Percentiles rank a stretch among this genome's conserved stretches.
Conservation (phyloP, 2,888 invertebrate species). For the Malachius bipustulatus region DNA sequence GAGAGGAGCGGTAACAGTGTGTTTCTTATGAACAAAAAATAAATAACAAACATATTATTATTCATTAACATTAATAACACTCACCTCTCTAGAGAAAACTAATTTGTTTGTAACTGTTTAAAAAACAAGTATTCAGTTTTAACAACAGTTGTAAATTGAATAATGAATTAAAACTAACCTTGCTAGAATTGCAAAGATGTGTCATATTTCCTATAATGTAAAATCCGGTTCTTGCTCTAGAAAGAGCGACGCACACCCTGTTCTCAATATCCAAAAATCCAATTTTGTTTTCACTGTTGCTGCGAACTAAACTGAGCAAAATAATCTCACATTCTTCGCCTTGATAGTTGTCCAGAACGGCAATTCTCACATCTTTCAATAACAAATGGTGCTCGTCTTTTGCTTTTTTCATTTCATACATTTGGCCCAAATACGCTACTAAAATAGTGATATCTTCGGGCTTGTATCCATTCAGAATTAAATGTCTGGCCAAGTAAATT, state of each 20-base stretch:
- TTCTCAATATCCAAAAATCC: constrained; percentile 53
- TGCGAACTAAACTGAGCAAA: constrained; percentile 66
- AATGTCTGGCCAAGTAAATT: constrained; percentile 46
- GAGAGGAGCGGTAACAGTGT: constrained; percentile 3
- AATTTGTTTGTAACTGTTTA: no score
- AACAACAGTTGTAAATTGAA: no score
- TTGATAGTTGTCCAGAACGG: constrained; percentile 69
- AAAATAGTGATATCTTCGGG: constrained; percentile 58
- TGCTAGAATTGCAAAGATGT: constrained; percentile 41
- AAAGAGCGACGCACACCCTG: constrained; percentile 66
- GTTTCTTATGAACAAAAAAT: no score
- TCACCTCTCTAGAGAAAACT: no score
- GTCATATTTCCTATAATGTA: constrained; percentile 65
- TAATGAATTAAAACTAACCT: no score
- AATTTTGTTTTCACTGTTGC: constrained; percentile 52
- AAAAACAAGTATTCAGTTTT: no score
- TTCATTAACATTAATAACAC: no score
- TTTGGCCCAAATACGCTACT: constrained; percentile 60
- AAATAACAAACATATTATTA: no score
- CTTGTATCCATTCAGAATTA: constrained; percentile 48
- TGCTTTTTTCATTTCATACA: constrained; percentile 44
- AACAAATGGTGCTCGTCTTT: constrained; percentile 19
- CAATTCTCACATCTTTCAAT: constrained; percentile 60
- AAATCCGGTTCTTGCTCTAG: constrained; percentile 57
- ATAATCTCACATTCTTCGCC: constrained; percentile 72